phyloP scores from a whole-genome alignment of 2,888 invertebrate genomes.

The Leucophenga maculata region DNA sequence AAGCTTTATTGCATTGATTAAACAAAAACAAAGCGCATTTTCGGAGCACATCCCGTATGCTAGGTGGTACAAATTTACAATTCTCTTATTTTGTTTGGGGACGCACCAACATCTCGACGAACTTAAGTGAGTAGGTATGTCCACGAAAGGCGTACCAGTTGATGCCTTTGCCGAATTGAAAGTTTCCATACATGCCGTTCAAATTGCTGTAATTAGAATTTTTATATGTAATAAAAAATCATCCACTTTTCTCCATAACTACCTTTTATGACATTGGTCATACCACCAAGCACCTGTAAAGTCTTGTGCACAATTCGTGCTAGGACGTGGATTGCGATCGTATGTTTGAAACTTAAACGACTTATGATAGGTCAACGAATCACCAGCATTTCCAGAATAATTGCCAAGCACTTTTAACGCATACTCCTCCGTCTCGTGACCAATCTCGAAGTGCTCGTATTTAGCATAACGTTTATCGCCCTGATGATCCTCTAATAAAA shows the following conservation, averaged over 20 bases:
- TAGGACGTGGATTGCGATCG: constrained; percentile 78
- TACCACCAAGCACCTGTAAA: constrained; percentile 85
- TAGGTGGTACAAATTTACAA: no score
- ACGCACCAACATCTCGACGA: background rate
- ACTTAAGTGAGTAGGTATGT: background rate
- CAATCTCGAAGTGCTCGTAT: constrained; percentile 79
- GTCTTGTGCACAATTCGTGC: constrained; percentile 78
- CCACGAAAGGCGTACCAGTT: background rate
- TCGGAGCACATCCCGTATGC: no score
- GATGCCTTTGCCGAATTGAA: background rate
- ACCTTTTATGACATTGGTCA: constrained; percentile 79
- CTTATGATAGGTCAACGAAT: constrained; percentile 79
- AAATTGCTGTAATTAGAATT: constrained; percentile 74
- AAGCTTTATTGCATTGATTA: no score
- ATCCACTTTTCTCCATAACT: no score
- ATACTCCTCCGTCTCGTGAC: constrained; percentile 78
- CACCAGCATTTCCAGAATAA: constrained; percentile 78
- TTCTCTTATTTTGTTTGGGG: background rate
- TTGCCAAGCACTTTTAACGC: constrained; percentile 78
- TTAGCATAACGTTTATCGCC: constrained; percentile 75
- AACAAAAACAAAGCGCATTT: no score
- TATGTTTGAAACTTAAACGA: constrained; percentile 80
- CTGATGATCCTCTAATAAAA: constrained; percentile 77
- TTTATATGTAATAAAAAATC: no score
- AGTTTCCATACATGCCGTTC: constrained; percentile 75